Evolutionary conservation across 2,113 vertebrate genomes (phyloP), one percentile per base, ranked within the genome.

Genomic region (Silurus asotus): DNA sequence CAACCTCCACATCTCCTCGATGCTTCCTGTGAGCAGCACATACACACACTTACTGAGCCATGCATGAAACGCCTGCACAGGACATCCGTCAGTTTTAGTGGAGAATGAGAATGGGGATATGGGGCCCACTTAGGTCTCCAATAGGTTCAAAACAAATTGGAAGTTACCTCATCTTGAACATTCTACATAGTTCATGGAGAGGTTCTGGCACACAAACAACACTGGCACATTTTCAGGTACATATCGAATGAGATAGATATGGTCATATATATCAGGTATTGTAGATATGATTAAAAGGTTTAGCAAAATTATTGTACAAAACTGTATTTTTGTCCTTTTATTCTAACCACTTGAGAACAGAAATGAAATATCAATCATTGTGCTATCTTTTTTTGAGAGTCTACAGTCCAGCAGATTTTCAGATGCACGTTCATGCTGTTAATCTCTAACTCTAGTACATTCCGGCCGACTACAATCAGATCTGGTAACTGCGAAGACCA

Each of bases 81-180:
- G 94, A 95, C 93, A 95, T 95, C 95, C 95, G 94, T 93, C 77
- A 85, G 87, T 90, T 88, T 87, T 87, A 90, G 88, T 84, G 88
- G 83, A 88, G 89, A 87, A 84, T 82, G 85, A 86, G 81, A 88
- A 76, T 86, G 51, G 53, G 37, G 85, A 87, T 88, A 64, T 89
- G 89, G 87, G 84, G 78, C 75, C 75, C 70, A 11, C 49, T 55
- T 65, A 87, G 92, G 90, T 92, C 88, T 89, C 28, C 13, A 88
- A 89, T 91, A 84, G 83, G 37, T 81, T 82, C 90, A 90, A 93
- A 93, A 92, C 90, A 92, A 92, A 92, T 84, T 89, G 90, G 93
- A 94, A 93, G 89, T 92, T 87, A 90, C 87, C 88, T 93, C 91
- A 92, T 88, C 70, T 84, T 90, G 70, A 59, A 74, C 9, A 83